Base-by-base conservation (phyloP, 1,140 invertebrate genomes). In the Plutomurus gul region DNA sequence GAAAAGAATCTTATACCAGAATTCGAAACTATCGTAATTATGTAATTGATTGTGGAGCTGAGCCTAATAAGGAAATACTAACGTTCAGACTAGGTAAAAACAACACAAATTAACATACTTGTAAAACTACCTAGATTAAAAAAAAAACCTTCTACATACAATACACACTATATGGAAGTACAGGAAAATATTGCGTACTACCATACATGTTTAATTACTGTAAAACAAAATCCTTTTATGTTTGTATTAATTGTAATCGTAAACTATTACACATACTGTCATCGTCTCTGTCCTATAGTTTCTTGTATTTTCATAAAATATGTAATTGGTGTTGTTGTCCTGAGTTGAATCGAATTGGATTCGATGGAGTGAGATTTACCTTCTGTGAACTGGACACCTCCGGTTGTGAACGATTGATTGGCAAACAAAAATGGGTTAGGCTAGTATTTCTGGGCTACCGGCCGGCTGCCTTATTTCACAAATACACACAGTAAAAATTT, bases 331-430 rank as follows among this genome's bases (percentile, higher is more conserved):
- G 27, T 65, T 65, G n/a, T 60, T 65, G 13, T 25, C 47, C 4
- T 49, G 6, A 10, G 18, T 22, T 51, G 20, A 18, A 65, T 73
- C 37, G 70, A n/a, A 73, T 43, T 40, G 13, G 70, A 13, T 46
- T 73, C 18, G 20, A 4, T 70, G 20, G 10, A 49, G 20, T n/a
- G 27, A 39, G 18, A 36, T 73, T 73, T 43, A 73, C 70, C 70
- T 73, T 73, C 40, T 73, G 70, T 73, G 40, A 73, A 73, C 70
- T 73, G 70, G 70, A 73, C 70, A 73, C 70, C 70, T 73, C 70
- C 70, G 70, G 70, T 73, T 73, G 70, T 73, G 70, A 43, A 73
- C 70, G 70, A 73, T 73, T 73, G 70, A 30, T 43, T 46, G 56
- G 56, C 56, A 65, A 65, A 65, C 11, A 13, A 43, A 43, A 36